phyloP scores from a whole-genome alignment of 1,140 invertebrate species.

The Notospermus geniculatus region DNA sequence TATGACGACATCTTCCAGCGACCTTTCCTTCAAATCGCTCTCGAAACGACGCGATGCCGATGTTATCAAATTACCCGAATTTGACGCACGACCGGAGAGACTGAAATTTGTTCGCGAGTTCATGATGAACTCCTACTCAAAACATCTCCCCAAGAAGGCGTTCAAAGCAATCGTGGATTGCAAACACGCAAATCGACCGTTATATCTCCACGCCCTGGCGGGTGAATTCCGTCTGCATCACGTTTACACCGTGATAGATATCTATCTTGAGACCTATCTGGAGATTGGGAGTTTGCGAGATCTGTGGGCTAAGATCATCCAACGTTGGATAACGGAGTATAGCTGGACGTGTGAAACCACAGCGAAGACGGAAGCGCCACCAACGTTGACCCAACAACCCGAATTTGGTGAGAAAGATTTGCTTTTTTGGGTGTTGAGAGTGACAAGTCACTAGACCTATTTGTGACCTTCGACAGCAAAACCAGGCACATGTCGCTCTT shows the following conservation, averaged over 20 bases:
- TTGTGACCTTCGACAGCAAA: too few relatives aligned
- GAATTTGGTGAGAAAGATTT: neutral
- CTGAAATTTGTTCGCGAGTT: constrained; percentile 27
- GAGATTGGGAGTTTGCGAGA: constrained; percentile 29
- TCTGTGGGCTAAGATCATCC: constrained; percentile 36
- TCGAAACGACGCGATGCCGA: constrained; percentile 31
- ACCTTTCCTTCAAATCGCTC: constrained; percentile 35
- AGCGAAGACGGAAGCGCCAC: constrained; percentile 15
- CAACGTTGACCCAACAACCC: neutral
- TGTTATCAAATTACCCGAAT: constrained; percentile 24
- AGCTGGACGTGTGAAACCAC: constrained; percentile 30
- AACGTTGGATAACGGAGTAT: constrained; percentile 40
- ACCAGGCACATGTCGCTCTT: too few relatives aligned
- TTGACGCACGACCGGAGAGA: constrained; percentile 25
- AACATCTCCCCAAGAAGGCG: constrained; percentile 22
- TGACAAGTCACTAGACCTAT: too few relatives aligned
- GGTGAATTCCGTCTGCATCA: constrained; percentile 35
- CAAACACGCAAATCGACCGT: constrained; percentile 27
- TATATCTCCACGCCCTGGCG: constrained; percentile 36
- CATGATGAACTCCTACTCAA: constrained; percentile 26
- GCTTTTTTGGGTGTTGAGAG: too few relatives aligned
- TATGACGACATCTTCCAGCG: constrained; percentile 38
- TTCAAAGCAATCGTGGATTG: constrained; percentile 22
- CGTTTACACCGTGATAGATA: constrained; percentile 31
- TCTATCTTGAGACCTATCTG: constrained; percentile 29